Percentiles rank a stretch among this genome's conserved stretches.
Conservation (phyloP, 2,113 vertebrate species). For the Halcyon senegalensis region DNA sequence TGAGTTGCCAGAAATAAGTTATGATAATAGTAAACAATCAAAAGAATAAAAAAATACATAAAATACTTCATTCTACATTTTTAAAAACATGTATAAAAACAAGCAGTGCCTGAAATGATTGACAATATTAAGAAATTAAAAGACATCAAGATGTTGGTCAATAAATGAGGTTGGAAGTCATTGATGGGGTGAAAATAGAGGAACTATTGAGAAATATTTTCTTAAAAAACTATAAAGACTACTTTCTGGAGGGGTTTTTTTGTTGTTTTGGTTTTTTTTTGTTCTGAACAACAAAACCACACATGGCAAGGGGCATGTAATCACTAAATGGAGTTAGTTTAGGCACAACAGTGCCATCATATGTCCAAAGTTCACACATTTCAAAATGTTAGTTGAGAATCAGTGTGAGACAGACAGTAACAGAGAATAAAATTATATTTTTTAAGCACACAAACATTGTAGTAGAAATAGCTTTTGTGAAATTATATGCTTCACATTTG, state of each 20-base stretch:
- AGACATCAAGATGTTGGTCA: not conserved
- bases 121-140: not conserved
- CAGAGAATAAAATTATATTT: not conserved
- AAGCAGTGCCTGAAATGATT: not conserved
- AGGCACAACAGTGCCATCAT: constrained; percentile 64
- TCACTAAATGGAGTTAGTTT: not conserved
- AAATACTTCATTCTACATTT: not conserved
- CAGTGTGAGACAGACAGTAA: not conserved
- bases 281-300: not conserved
- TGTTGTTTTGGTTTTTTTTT: not conserved
- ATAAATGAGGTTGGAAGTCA: not conserved
- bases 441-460: not conserved
- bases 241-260: not conserved
- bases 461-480: not conserved
- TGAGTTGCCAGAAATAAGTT: not conserved
- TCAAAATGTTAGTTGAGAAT: not conserved
- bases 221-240: not conserved
- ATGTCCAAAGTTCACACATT: constrained; percentile 22
- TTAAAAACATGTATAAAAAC: not conserved
- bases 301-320: not conserved
- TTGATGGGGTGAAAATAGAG: not conserved
- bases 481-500: not conserved
- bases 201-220: not conserved
- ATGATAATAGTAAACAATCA: not conserved
- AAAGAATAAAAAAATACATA: not conserved